Evolutionary conservation across 2,888 invertebrate species (phyloP).

Genomic region (Esperia sulphurella): DNA sequence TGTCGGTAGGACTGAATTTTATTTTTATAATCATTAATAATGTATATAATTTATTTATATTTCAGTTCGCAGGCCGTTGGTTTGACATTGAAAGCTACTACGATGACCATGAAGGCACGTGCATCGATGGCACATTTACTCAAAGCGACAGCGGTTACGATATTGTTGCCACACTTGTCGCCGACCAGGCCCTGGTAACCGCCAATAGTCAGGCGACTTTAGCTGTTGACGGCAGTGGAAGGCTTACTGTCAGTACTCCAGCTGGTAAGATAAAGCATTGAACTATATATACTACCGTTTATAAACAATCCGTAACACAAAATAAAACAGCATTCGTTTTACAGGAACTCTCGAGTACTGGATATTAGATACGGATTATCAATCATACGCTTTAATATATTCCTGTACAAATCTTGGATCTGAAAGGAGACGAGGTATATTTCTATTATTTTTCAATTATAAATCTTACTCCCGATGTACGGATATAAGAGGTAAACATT

Average conservation of each 20-base stretch:
- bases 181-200: conserved; percentile 40
- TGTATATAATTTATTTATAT: no score
- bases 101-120: conserved; percentile 56
- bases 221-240: conserved; percentile 59
- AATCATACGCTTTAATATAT: conserved; percentile 79
- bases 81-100: conserved; percentile 66
- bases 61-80: conserved; percentile 77
- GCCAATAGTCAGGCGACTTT: conserved; percentile 72
- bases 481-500: neutral
- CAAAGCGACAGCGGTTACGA: conserved; percentile 23
- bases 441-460: neutral
- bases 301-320: neutral
- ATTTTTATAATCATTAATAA: no score
- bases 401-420: conserved; percentile 73
- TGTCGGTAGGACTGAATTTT: no score
- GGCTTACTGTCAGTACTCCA: conserved; percentile 74
- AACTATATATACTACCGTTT: neutral
- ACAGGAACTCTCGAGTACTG: conserved; percentile 23
- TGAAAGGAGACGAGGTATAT: neutral
- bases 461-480: neutral
- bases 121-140: conserved; percentile 10
- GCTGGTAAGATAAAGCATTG: conserved; percentile 64
- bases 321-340: neutral
- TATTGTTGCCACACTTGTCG: conserved; percentile 24
- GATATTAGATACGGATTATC: conserved; percentile 75